Evolutionary conservation across 2,797 vertebrate species (phyloP), one percentile per base, ranked within the genome.

Genomic region (Lagocephalus sceleratus): DNA sequence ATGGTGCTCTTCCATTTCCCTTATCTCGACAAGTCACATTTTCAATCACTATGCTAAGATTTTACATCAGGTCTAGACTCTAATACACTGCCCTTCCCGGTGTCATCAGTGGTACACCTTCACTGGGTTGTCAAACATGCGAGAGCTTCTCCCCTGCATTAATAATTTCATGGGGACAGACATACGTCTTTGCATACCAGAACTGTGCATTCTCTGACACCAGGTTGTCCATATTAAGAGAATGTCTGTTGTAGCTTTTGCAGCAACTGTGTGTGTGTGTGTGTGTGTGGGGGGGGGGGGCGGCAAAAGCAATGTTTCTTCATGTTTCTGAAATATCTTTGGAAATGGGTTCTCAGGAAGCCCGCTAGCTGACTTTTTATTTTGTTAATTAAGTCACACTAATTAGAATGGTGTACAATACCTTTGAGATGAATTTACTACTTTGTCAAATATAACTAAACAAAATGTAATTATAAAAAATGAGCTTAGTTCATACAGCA

Each of bases 331-430:
- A 88, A 89, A 90, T 75, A 86, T 88, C 75, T 84, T 76, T 51
- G 66, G 72, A 88, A 91, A 88, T 83, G 82, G 77, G 78, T 85
- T 90, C 88, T 68, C 59, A 70, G 79, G 79, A 83, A 76, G 66
- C 75, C 64, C 62, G 60, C 76, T 79, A 83, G 75, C 73, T 47
- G 69, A 78, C 70, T 80, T 84, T 79, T 85, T 90, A 85, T 90
- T 89, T 91, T 84, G 86, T 81, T 90, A 91, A 92, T 91, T 91
- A 91, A 89, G 86, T 84, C 75, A 69, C 79, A 80, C 83, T 91
- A 91, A 91, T 91, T 92, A 92, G 79, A 89, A 81, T 73, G 81
- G 82, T 90, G 79, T 71, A 87, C 86, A 91, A 89, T 84, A 90
- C 87, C 86, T 88, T 71, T 81, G 87, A 90, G 89, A 89, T 88